A percentile compares a stretch with the other conserved stretches of the same genome.
These are phyloP conservation scores for Mactromeris polynyma DNA, from an alignment of 2,888 invertebrate genomes.

Conservation along the genomic window DNA sequence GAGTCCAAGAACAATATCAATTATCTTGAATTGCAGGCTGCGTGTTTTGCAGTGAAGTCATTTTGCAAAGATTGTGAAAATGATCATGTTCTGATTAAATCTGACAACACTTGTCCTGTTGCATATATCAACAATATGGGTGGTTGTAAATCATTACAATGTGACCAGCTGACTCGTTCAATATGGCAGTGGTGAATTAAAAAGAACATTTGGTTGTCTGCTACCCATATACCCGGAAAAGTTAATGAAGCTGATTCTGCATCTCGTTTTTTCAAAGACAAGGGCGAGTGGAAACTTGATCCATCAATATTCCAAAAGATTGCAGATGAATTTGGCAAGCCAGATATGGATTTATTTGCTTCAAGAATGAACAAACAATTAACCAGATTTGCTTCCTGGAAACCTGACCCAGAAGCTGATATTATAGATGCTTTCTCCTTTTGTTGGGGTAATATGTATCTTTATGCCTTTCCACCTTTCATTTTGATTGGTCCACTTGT, in stretches of 20 bases:
- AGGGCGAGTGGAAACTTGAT: background rate
- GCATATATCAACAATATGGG: constrained; percentile 39
- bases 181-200: constrained; percentile 16
- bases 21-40: background rate
- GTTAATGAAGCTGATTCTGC: background rate
- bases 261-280: background rate
- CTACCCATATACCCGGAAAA: background rate
- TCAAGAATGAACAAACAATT: background rate
- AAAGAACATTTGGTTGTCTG: background rate
- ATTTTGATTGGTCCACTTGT: no score
- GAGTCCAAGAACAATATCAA: background rate
- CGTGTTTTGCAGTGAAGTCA: background rate
- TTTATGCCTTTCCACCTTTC: background rate
- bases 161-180: constrained; percentile 14
- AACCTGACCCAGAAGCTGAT: constrained; percentile 20
- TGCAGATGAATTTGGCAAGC: background rate
- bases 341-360: background rate
- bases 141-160: constrained; percentile 28
- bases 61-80: background rate
- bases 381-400: constrained; percentile 35
- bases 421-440: background rate
- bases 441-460: background rate
- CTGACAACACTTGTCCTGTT: background rate
- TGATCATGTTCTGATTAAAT: background rate
- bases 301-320: background rate